Base-by-base conservation (phyloP, 2,113 vertebrate genomes). In the Salvator merianae region DNA sequence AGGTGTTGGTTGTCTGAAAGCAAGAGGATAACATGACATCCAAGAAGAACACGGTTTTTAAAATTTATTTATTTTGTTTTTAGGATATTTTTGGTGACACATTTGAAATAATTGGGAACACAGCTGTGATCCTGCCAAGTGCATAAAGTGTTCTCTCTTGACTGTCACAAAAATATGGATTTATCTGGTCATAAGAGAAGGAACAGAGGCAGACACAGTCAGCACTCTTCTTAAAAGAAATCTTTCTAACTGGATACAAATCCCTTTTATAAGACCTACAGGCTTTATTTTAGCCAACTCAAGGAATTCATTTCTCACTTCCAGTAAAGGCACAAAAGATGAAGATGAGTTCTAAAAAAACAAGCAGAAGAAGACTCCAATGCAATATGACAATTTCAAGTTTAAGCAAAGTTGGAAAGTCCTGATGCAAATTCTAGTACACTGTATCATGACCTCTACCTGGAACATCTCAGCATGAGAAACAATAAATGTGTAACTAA, bases 1-100 rank as follows among this genome's bases (percentile, higher is more conserved):
- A 50, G 26, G 10, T 47, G 43, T 18, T 36, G 43, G 72, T 43
- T n/a, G 22, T 12, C 28, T 40, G 87, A 84, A 78, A 50, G n/a
- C 16, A 66, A 2, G 30, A 7, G 82, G 86, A 85, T 81, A 14
- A 34, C 40, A 50, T 38, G 83, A 84, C 68, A 55, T 20, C 34
- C 40, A 12, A 84, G 50, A 38, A 72, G 47, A 90, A 88, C 71
- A 88, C 30, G 85, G 50, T 24, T 20, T 2, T 81, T 55, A 53
- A 1, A 80, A 81, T 4, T 0, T 73, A 69, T 66, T 63, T 7
- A 50, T 0, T 66, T 66, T 28, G 65, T 30, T 30, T 30, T 12
- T 63, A 74, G 4, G 0, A 12, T 0, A 0, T 71, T 62, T 59
- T 32, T 8, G 34, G 62, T 43, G 65, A 81, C 79, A 47, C 43